Base-by-base conservation (phyloP, 2,797 vertebrate genomes). In the Spinus olivaceus region DNA sequence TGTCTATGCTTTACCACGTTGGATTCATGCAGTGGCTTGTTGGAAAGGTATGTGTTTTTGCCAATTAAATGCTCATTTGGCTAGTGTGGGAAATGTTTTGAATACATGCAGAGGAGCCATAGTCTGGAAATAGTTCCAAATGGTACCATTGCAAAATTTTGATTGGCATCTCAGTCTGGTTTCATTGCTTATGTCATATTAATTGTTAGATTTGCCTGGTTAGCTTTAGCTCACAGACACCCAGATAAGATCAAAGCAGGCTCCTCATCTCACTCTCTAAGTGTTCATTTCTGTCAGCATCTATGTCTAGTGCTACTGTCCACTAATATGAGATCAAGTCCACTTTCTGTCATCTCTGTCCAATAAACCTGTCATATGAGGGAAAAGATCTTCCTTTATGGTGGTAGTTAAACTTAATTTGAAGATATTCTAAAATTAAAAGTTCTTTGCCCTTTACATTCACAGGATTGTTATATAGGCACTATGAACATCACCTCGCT, bases 1-100 rank as follows among this genome's bases (percentile, higher is more conserved):
- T 98, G 97, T 98, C 98, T 73, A 97, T 99, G 95, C 98, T 99
- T 30, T 99, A 98, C 94, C 95, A 98, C 8, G 0, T 98, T 56
- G 98, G 98, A 79, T 95, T 99, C 91, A 98, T 99, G 98, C 98
- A 98, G 33, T 99, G 99, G 98, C 82, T 99, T 28, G 77, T 98
- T 96, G 93, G 95, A 88, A 99, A 99, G 98, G 99, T 99, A 98
- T 13, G 81, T 27, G 18, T 44, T 93, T 69, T 76, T 90, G 16
- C 39, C 19, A 59, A 5, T 76, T 79, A 50, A 2, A 3, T 69
- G 30, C 17, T 69, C 21, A 11, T 71, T 83, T 92, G 61, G 15
- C 21, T 63, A 28, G 3, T 41, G 24, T 2, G 1, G 39, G 41
- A 63, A 17, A 60, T 2, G 8, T 46, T 41, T 46, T 71, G 41